These are phyloP conservation scores for Ephestia elutella DNA, from an alignment of 1,140 invertebrate genomes.

Conservation along the genomic window DNA sequence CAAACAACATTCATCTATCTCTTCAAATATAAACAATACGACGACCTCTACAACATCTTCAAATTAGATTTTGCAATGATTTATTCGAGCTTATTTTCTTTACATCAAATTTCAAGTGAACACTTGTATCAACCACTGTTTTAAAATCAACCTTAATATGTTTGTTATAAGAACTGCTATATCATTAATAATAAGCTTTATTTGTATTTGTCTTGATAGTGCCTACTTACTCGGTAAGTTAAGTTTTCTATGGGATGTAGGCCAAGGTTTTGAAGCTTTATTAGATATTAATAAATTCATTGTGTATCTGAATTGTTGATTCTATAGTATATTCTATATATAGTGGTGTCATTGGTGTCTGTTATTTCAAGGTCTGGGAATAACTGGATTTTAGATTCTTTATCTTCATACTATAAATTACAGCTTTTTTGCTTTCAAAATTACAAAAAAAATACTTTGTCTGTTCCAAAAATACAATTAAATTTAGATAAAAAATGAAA, in stretches of 20 bases:
- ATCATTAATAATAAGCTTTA: neutral
- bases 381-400: too few relatives aligned
- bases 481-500: too few relatives aligned
- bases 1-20: neutral
- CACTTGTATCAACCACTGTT: neutral
- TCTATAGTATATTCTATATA: too few relatives aligned
- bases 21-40: neutral
- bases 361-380: too few relatives aligned
- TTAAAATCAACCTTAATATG: neutral
- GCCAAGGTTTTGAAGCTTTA: constrained; percentile 6
- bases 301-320: neutral
- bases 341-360: neutral
- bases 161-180: neutral
- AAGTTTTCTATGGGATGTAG: constrained; percentile 3
- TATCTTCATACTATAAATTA: too few relatives aligned
- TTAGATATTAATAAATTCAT: constrained; percentile 5
- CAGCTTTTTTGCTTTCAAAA: too few relatives aligned
- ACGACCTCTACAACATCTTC: neutral
- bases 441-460: too few relatives aligned
- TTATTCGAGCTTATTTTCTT: constrained; percentile 4
- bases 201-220: constrained; percentile 2
- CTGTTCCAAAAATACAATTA: too few relatives aligned
- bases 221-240: neutral
- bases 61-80: constrained; percentile 2
- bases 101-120: neutral